Conservation (phyloP, 30 jellyfish, hydroid and myxozoan species). For the Aurelia sp. region DNA sequence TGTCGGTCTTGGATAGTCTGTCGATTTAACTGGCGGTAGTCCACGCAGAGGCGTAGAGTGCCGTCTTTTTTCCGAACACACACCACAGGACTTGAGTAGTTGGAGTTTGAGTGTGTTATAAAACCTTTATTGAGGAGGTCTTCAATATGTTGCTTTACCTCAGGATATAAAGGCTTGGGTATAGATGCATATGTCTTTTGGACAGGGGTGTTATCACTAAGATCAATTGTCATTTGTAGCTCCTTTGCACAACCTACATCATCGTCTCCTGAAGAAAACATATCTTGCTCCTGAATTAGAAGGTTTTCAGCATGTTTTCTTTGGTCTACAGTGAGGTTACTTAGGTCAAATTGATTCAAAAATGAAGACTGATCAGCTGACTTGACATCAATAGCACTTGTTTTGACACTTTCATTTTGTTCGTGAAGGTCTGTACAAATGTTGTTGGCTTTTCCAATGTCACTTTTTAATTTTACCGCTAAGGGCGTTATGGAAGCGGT, state of each 20-base stretch:
- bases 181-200: neutral
- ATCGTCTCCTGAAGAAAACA: conserved; percentile 27
- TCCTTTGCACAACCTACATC: conserved; percentile 26
- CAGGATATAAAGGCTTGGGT: conserved; percentile 21
- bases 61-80: too few species aligned
- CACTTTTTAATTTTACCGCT: conserved; percentile 41
- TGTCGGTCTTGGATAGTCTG: too few species aligned
- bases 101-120: too few species aligned
- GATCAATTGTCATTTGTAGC: conserved; percentile 2
- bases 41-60: too few species aligned
- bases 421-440: conserved; percentile 5
- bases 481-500: conserved; percentile 25
- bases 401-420: conserved; percentile 19
- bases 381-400: conserved; percentile 25
- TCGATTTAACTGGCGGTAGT: too few species aligned
- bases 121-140: too few species aligned
- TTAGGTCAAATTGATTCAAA: conserved; percentile 37
- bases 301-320: conserved; percentile 14
- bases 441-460: conserved; percentile 10
- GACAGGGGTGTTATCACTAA: neutral
- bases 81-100: too few species aligned
- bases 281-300: conserved; percentile 33
- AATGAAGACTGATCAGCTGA: conserved; percentile 36
- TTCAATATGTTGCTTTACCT: too few species aligned
- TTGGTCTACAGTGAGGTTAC: conserved; percentile 49